These are phyloP conservation scores for Xiphorhynchus erythropygius DNA, from an alignment of 2,797 vertebrate genomes.

Conservation along the genomic window DNA sequence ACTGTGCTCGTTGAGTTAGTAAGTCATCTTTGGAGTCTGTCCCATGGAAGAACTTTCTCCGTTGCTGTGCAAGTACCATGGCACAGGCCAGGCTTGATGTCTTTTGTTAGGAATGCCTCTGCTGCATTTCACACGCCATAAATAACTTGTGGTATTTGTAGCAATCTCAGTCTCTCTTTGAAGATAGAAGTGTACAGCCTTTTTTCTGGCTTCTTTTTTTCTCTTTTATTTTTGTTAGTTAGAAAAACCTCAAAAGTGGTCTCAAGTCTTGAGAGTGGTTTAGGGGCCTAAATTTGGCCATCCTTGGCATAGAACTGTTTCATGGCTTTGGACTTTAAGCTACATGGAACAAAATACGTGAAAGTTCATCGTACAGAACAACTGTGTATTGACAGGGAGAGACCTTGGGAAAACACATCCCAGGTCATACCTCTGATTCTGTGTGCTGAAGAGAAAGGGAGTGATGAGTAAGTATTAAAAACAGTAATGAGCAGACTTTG, in stretches of 20 bases:
- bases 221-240: neutral
- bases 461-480: constrained; percentile 25
- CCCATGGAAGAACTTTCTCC: neutral
- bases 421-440: neutral
- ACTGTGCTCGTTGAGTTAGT: neutral
- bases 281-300: neutral
- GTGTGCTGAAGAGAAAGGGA: neutral
- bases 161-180: neutral
- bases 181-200: neutral
- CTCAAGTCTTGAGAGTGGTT: neutral
- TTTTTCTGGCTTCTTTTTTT: neutral
- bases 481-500: neutral
- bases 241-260: neutral
- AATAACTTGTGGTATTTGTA: neutral
- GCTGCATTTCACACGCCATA: neutral
- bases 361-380: neutral
- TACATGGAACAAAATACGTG: neutral
- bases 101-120: neutral
- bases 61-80: neutral
- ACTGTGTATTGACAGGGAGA: neutral
- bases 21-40: neutral
- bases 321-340: neutral
- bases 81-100: neutral
- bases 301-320: neutral
- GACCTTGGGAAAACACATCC: neutral